Evolutionary conservation across 2,797 vertebrate genomes (phyloP), one percentile per base, ranked within the genome.

Genomic region (Triplophysa yarkandensis): DNA sequence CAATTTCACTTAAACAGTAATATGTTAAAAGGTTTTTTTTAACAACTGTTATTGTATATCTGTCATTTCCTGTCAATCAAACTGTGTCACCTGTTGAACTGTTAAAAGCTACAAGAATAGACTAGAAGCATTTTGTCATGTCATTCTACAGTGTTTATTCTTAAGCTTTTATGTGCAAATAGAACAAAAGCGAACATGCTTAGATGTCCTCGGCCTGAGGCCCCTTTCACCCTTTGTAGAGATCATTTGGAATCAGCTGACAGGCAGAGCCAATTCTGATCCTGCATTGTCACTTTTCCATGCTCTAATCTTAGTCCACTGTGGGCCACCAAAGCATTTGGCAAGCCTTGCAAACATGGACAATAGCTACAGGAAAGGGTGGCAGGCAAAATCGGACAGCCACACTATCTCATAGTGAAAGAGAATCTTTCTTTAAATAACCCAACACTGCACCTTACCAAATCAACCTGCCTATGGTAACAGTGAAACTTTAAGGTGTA

Each of bases 201-300:
- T 61, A 13, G 52, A 71, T 28, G 23, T 61, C n/a, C 54, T 48
- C 21, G 17, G 39, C 63, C 66, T 16, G 61, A 68, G 64, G 72
- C 72, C 43, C n/a, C 39, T 2, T 57, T 16, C 34, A 66, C 41
- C 46, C 86, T 92, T 91, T 91, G 91, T 92, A 88, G 82, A 89
- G 85, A 87, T 89, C 91, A 65, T 83, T 89, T 81, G 85, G 91
- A 90, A 92, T 89, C 87, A 70, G 82, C 91, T 94, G 90, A 92
- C 85, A 71, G 85, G 77, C 58, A 86, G 60, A 86, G 87, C 66
- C 83, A 84, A 80, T 83, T 88, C 88, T 88, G 85, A 86, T 87
- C 91, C 90, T 90, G 89, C 91, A 92, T 93, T 93, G 88, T 93
- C 86, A 90, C 90, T 92, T 92, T 88, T 93, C 89, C 85, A 85